A percentile compares a stretch with the other conserved stretches of the same genome.
These are phyloP conservation scores for Diarsia dahlii DNA, from an alignment of 2,888 invertebrate genomes.

Conservation along the genomic window DNA sequence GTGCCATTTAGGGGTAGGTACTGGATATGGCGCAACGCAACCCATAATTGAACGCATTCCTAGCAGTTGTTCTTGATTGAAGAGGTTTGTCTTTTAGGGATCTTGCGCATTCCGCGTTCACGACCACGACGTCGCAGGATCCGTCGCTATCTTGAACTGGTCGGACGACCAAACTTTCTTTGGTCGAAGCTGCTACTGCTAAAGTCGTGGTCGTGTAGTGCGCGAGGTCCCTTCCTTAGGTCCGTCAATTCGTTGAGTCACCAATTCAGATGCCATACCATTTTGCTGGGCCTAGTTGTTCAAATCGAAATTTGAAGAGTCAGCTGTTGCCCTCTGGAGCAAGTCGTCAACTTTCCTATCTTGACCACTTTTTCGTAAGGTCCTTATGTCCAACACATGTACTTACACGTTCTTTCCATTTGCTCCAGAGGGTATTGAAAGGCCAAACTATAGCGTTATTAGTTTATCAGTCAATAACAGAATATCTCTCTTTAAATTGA, in stretches of 20 bases:
- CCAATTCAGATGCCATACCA: slow-evolving; percentile 1
- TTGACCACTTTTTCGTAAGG: slow-evolving; percentile 1
- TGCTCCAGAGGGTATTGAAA: background rate
- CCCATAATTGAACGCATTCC: too few species aligned
- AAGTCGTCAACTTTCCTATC: background rate
- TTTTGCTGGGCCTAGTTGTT: too few species aligned
- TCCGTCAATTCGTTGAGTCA: background rate
- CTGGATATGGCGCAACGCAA: too few species aligned
- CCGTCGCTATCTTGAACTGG: background rate
- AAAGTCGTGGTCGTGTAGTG: background rate
- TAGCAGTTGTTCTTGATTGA: background rate
- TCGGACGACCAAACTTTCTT: background rate
- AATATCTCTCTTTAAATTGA: background rate
- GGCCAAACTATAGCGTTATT: background rate
- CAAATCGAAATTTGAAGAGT: background rate
- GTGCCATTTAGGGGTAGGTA: too few species aligned
- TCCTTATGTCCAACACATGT: background rate
- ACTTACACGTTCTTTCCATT: slow-evolving; percentile 1
- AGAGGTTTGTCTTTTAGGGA: background rate
- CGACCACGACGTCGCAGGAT: background rate
- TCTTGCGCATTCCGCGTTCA: too few species aligned
- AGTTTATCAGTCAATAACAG: slow-evolving; percentile 5
- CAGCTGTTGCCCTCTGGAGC: background rate
- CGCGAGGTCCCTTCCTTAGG: background rate
- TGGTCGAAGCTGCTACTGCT: background rate